A percentile compares a stretch with the other conserved stretches of the same genome.
These are phyloP conservation scores for Acanthisitta chloris DNA, from an alignment of 2,113 vertebrate species.

Conservation along the genomic window DNA sequence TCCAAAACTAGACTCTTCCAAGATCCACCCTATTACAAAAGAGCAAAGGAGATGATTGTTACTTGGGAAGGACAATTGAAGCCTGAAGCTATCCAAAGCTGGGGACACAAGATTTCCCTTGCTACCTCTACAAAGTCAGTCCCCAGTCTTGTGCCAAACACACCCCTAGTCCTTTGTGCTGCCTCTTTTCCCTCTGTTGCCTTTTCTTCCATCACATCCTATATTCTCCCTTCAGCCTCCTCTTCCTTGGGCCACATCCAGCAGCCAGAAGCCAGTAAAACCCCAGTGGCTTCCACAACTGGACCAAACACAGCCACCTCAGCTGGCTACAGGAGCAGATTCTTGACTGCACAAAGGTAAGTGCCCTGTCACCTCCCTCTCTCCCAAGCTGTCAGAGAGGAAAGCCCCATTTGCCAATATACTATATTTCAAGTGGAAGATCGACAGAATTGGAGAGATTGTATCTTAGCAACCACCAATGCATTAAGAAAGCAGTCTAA, in stretches of 20 bases:
- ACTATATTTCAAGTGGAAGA: not conserved
- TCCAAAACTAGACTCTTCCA: not conserved
- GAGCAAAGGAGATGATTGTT: not conserved
- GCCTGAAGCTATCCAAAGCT: not conserved
- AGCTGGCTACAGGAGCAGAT: not conserved
- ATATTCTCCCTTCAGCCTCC: not conserved
- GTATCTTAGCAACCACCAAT: constrained; percentile 65
- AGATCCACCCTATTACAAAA: not conserved
- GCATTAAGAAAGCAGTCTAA: constrained; percentile 26
- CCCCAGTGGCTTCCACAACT: not conserved
- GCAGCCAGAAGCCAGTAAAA: not conserved
- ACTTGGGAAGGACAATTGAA: not conserved
- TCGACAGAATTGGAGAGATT: not conserved
- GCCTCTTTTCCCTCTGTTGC: rapidly evolving
- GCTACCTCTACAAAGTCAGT: not conserved
- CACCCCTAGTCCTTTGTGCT: not conserved
- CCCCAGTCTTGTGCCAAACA: not conserved
- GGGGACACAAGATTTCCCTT: not conserved
- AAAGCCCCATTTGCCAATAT: not conserved
- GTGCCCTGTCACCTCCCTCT: not conserved
- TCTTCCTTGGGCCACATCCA: not conserved
- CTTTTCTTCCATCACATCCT: not conserved
- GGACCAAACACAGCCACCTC: not conserved
- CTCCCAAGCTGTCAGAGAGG: not conserved
- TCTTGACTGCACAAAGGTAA: rapidly evolving